These are phyloP conservation scores for Hoplodrina ambigua DNA, from an alignment of 2,888 invertebrate species.

Conservation along the genomic window DNA sequence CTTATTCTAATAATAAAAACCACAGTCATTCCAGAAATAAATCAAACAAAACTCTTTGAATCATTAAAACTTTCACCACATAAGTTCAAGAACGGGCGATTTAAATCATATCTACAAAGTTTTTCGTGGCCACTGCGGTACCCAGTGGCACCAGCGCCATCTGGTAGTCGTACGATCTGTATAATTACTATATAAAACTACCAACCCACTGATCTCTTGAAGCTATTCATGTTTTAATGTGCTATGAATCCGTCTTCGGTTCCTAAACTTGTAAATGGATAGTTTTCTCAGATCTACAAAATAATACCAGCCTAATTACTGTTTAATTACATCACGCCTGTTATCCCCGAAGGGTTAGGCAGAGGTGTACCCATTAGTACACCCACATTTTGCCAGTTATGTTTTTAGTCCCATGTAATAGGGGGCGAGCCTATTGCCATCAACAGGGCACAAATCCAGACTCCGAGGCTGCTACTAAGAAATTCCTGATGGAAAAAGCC, in stretches of 20 bases:
- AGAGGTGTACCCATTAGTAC: too few relatives aligned
- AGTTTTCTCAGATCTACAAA: too few relatives aligned
- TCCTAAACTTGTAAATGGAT: not conserved
- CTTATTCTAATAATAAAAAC: conserved; percentile 18
- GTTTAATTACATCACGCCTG: too few relatives aligned
- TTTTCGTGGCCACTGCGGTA: conserved; percentile 37
- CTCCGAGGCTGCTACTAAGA: too few relatives aligned
- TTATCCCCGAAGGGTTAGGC: too few relatives aligned
- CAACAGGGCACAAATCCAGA: too few relatives aligned
- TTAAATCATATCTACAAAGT: conserved; percentile 55
- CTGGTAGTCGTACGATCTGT: conserved; percentile 66
- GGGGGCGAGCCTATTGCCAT: too few relatives aligned
- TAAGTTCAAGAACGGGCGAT: conserved; percentile 36
- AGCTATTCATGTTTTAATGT: conserved; percentile 39
- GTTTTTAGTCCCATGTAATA: too few relatives aligned
- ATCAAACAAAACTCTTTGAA: conserved; percentile 24
- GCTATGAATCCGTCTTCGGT: not conserved
- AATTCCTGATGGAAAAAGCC: too few relatives aligned
- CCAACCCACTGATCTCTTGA: conserved; percentile 11
- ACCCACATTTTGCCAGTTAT: too few relatives aligned
- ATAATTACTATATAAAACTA: conserved; percentile 72
- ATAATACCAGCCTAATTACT: too few relatives aligned
- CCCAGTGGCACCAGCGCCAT: conserved; percentile 60
- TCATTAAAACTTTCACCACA: conserved; percentile 37
- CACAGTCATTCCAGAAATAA: conserved; percentile 13